Base-by-base conservation (phyloP, 2,888 invertebrate species). In the Sialis lutaria region DNA sequence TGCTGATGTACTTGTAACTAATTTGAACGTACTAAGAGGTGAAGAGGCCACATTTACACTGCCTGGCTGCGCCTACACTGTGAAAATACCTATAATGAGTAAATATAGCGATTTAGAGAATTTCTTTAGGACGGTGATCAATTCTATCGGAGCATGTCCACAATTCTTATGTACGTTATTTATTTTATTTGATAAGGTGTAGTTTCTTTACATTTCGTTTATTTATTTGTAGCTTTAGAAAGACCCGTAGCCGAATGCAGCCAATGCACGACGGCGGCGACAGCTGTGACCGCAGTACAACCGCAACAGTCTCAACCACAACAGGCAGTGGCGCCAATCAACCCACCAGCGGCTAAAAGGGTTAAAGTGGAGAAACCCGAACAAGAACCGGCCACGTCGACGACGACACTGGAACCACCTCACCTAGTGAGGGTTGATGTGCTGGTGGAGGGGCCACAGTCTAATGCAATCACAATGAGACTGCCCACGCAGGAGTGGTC, bases 401-500 rank as follows among this genome's bases (percentile, higher is more conserved):
- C 81, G 0, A 79, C 80, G 22, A 64, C 64, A 50, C 67, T 60
- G 52, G 67, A 63, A 54, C 64, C 56, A 53, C 22, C 22, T 67
- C 58, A 51, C 72, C 65, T 58, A 68, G 52, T 30, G n/a, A 34
- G 6, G 4, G 22, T 22, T 2, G 22, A 22, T 4, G 13, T 34
- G 30, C 47, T 60, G n/a, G 55, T 60, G 1, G 59, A 49, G 57
- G 59, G 10, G 9, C 44, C 49, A 1, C 39, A 44, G 10, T 46
- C 44, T 9, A 41, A 46, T 13, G 40, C 48, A 7, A 42, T 48
- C 39, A 49, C 48, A 6, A 35, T 34, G 8, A 70, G 69, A 48
- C 64, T 72, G 34, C 75, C 75, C 47, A 86, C 88, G 30, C 75
- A 76, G 22, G 88, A 89, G 58, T 96, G 95, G 96, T 80, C 85